A percentile compares a stretch with the other conserved stretches of the same genome.
Evolutionary conservation across 2,113 vertebrate genomes (phyloP).

Genomic region (Periophthalmus modestus): DNA sequence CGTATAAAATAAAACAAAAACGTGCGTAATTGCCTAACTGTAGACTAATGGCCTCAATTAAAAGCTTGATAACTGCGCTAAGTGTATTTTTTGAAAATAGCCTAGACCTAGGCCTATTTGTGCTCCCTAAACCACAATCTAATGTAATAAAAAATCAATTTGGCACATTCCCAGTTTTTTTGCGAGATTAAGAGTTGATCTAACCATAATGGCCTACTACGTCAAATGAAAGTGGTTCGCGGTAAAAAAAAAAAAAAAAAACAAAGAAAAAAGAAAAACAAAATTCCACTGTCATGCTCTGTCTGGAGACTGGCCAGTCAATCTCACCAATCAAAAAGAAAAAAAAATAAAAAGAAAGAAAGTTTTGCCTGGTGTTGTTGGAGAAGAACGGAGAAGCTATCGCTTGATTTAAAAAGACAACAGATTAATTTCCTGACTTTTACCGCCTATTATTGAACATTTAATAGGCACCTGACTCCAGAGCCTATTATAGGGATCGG

Average conservation of each 20-base stretch:
- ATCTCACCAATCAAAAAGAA: slow-evolving; percentile 25
- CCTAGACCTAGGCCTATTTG: neutral
- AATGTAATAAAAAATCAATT: slow-evolving; percentile 9
- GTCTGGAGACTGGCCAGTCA: slow-evolving; percentile 21
- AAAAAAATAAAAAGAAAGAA: too few relatives aligned
- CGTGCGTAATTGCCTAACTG: slow-evolving; percentile 9
- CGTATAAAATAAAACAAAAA: slow-evolving; percentile 30
- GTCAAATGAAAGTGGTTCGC: slow-evolving; percentile 14
- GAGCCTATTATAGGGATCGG: slow-evolving; percentile 62
- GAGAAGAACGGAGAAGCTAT: neutral
- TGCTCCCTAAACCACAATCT: neutral
- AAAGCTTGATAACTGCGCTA: slow-evolving; percentile 21
- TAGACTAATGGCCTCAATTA: neutral
- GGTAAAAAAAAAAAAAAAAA: too few relatives aligned
- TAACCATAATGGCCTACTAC: neutral
- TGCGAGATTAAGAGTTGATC: slow-evolving; percentile 5
- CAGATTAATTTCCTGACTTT: slow-evolving; percentile 71
- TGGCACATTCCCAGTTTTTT: neutral
- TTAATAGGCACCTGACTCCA: slow-evolving; percentile 73
- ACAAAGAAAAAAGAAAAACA: too few relatives aligned
- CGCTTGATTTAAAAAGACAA: slow-evolving; percentile 55
- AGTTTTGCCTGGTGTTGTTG: too few relatives aligned
- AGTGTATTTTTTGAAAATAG: slow-evolving; percentile 16
- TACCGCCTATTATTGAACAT: slow-evolving; percentile 68
- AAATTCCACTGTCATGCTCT: slow-evolving; percentile 6